phyloP scores from a whole-genome alignment of 1,140 invertebrate genomes.

The Subanguina moxae region DNA sequence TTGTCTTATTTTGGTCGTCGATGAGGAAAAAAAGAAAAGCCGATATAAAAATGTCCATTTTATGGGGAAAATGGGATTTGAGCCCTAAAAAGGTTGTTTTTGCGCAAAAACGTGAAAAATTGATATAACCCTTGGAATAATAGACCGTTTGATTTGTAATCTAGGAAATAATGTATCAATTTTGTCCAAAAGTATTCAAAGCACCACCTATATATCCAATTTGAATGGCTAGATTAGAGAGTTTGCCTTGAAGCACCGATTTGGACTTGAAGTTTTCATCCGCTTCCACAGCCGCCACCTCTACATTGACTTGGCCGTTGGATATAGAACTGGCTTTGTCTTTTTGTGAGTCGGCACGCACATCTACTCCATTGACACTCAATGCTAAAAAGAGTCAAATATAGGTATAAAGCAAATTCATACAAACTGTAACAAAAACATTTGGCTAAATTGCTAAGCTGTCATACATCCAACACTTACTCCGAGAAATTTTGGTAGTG shows the following conservation, averaged over 20 bases:
- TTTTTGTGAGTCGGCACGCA: background rate
- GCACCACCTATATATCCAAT: slow-evolving; percentile 57
- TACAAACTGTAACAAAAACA: slow-evolving; percentile 14
- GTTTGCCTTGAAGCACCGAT: slow-evolving; percentile 50
- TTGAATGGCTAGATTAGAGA: slow-evolving; percentile 59
- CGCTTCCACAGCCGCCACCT: slow-evolving; percentile 1
- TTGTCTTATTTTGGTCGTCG: too few relatives aligned
- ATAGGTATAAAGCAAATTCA: too few relatives aligned
- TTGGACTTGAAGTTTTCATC: slow-evolving; percentile 46
- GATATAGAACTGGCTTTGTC: background rate
- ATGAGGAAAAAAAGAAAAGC: too few relatives aligned
- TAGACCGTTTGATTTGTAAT: too few relatives aligned
- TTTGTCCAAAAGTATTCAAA: background rate
- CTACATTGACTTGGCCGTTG: background rate
- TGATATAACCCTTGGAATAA: too few relatives aligned
- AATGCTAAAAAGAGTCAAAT: background rate
- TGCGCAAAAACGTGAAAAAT: too few relatives aligned
- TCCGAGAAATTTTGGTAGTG: background rate
- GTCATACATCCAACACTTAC: background rate
- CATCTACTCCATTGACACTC: slow-evolving; percentile 7
- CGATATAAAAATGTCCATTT: too few relatives aligned
- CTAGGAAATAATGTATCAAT: too few relatives aligned
- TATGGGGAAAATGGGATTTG: too few relatives aligned
- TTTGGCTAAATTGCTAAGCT: background rate
- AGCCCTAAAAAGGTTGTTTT: too few relatives aligned